phyloP scores from a whole-genome alignment of 2,888 invertebrate genomes.

The Drosophila cracens region DNA sequence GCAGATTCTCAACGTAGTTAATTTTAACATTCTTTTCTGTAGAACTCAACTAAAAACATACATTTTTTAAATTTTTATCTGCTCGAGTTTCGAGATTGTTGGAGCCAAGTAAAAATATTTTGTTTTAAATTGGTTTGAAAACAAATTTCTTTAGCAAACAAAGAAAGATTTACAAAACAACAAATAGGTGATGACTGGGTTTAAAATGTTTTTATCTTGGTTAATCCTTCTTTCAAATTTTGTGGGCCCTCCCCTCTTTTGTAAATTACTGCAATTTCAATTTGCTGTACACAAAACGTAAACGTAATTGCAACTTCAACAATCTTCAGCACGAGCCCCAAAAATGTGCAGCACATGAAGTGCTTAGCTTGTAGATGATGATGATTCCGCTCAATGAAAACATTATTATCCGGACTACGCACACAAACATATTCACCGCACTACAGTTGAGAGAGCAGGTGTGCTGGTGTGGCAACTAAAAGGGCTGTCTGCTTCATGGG shows the following conservation, averaged over 20 bases:
- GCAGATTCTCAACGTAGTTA: not conserved
- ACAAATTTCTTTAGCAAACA: not conserved
- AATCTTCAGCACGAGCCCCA: constrained; percentile 15
- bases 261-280: constrained; percentile 49
- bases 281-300: constrained; percentile 46
- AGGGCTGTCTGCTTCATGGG: constrained; percentile 2
- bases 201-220: constrained; percentile 15
- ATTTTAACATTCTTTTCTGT: not conserved
- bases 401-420: constrained; percentile 48
- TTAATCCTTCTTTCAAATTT: constrained; percentile 14
- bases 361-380: constrained; percentile 32
- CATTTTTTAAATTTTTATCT: not conserved
- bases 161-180: not conserved
- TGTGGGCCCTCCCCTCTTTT: not conserved
- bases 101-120: not conserved
- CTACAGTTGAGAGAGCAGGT: constrained; percentile 19
- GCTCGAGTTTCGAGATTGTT: not conserved
- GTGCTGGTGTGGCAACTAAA: constrained; percentile 31
- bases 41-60: not conserved
- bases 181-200: constrained; percentile 15
- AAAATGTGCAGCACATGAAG: constrained; percentile 28
- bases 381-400: constrained; percentile 73
- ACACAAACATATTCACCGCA: not conserved
- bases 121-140: not conserved
- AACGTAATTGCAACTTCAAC: constrained; percentile 66